Conservation (phyloP, 2,797 vertebrate genomes). For the Hybognathus amarus region DNA sequence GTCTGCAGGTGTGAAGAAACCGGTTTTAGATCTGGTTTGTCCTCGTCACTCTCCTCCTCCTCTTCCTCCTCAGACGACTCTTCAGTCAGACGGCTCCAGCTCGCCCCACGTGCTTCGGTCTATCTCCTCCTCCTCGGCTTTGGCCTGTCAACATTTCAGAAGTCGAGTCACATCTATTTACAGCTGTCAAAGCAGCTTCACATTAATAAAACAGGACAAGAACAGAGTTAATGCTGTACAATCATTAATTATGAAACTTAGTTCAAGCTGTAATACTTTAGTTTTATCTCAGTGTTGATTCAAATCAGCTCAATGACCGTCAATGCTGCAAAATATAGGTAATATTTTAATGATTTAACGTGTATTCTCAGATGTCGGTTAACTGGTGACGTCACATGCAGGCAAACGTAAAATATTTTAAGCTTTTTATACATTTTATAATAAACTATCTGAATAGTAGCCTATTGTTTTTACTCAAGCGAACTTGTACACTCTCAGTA, state of each 20-base stretch:
- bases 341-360: background rate
- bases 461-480: too few relatives aligned
- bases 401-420: too few relatives aligned
- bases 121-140: constrained; percentile 91
- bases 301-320: background rate
- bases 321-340: background rate
- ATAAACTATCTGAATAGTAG: too few relatives aligned
- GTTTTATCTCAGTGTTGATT: background rate
- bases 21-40: constrained; percentile 91
- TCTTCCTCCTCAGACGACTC: constrained; percentile 92
- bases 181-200: background rate
- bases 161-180: background rate
- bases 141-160: constrained; percentile 74
- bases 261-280: background rate
- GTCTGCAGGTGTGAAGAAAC: constrained; percentile 92
- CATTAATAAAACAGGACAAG: background rate
- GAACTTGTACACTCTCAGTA: too few relatives aligned
- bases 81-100: constrained; percentile 90
- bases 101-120: constrained; percentile 91
- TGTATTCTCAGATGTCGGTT: background rate
- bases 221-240: background rate
- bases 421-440: too few relatives aligned
- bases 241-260: background rate
- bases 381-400: background rate
- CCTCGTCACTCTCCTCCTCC: constrained; percentile 93